Evolutionary conservation across 2,888 invertebrate species (phyloP), one percentile per base, ranked within the genome.

Genomic region (Camptogramma bilineatum): DNA sequence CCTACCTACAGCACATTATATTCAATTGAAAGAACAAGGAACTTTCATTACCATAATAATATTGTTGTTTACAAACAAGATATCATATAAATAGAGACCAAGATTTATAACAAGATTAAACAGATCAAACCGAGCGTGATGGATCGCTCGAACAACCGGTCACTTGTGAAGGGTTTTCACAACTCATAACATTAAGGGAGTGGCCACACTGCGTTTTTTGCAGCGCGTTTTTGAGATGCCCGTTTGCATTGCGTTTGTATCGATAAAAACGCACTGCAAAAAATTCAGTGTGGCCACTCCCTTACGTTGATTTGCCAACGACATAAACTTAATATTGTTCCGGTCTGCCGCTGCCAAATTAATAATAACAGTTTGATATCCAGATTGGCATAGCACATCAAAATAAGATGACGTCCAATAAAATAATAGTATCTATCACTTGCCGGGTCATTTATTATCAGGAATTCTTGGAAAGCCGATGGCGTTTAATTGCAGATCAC

Each of bases 241-340:
- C n/a, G n/a, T n/a, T n/a, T n/a, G n/a, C n/a, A n/a, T n/a, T n/a
- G n/a, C n/a, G n/a, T n/a, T n/a, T n/a, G n/a, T n/a, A n/a, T n/a
- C n/a, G n/a, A n/a, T n/a, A n/a, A n/a, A n/a, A n/a, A n/a, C n/a
- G n/a, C n/a, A n/a, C n/a, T n/a, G n/a, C n/a, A n/a, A n/a, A n/a
- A n/a, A n/a, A n/a, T n/a, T n/a, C n/a, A n/a, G n/a, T n/a, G n/a
- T n/a, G n/a, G n/a, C n/a, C n/a, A n/a, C n/a, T n/a, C n/a, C n/a
- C n/a, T n/a, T n/a, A 52, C 60, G 70, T 65, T 63, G 65, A 63
- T 72, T 69, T 88, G 89, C 87, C 89, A 89, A 85, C 76, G 71
- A 70, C 75, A 79, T 73, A 39, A 28, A 39, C 34, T 39, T 4
- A 76, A 78, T 82, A 80, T 82, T 74, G 82, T 78, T 79, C 77